These are phyloP conservation scores for Ceyx cyanopectus DNA, from an alignment of 2,113 vertebrate species.

Conservation along the genomic window DNA sequence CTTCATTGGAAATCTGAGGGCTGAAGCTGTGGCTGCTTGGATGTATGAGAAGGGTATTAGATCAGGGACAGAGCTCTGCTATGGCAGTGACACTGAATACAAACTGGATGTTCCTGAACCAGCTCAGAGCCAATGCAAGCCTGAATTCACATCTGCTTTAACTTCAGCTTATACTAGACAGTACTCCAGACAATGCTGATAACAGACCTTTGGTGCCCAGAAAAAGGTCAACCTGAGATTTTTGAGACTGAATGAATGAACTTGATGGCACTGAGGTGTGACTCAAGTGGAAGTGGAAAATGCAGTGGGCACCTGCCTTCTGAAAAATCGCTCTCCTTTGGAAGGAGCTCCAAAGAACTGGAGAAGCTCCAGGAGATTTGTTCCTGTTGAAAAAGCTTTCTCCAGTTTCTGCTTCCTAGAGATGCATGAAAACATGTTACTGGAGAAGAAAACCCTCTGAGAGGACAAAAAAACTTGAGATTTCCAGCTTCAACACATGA, in stretches of 20 bases:
- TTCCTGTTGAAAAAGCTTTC: neutral
- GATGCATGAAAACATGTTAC: neutral
- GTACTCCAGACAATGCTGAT: neutral
- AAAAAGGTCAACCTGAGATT: neutral
- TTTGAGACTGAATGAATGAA: neutral
- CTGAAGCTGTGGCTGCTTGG: neutral
- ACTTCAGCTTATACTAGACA: neutral
- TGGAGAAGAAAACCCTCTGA: neutral
- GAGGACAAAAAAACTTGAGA: neutral
- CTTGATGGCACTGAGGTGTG: neutral
- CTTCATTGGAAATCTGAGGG: neutral
- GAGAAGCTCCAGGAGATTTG: neutral
- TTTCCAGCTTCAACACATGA: neutral
- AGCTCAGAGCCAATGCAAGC: neutral
- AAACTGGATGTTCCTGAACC: neutral
- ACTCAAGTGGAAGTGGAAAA: neutral
- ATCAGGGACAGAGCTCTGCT: neutral
- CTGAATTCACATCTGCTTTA: neutral
- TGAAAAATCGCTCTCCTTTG: neutral
- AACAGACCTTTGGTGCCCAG: neutral
- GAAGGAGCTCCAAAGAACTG: neutral
- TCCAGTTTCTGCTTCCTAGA: neutral
- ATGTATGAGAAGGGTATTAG: accelerated
- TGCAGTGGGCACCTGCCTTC: neutral
- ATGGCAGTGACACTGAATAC: accelerated